Evolutionary conservation across 2,888 invertebrate genomes (phyloP).

Genomic region (Caenorhabditis sp.): DNA sequence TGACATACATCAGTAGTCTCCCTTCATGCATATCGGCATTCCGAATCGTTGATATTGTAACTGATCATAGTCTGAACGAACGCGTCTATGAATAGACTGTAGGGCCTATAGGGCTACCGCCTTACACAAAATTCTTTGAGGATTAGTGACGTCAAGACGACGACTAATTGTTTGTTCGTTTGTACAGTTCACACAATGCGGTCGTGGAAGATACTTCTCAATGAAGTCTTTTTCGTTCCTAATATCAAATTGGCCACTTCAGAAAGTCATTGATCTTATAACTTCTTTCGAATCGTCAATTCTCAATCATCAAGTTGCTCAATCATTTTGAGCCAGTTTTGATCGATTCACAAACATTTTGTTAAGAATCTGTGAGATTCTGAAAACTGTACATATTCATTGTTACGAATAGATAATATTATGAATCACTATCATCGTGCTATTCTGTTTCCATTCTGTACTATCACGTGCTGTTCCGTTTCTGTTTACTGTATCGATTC

Average conservation of each 20-base stretch:
- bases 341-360: too few species aligned
- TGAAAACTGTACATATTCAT: neutral
- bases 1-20: slow-evolving; percentile 21
- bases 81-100: slow-evolving; percentile 34
- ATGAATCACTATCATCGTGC: slow-evolving; percentile 22
- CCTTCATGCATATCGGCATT: neutral
- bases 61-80: slow-evolving; percentile 46
- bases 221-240: slow-evolving; percentile 26
- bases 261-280: slow-evolving; percentile 41
- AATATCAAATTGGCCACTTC: slow-evolving; percentile 22
- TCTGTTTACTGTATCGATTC: slow-evolving; percentile 1
- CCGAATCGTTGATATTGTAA: slow-evolving; percentile 24
- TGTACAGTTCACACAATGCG: slow-evolving; percentile 41
- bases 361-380: neutral
- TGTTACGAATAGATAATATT: neutral
- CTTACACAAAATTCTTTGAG: slow-evolving; percentile 32
- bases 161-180: slow-evolving; percentile 57
- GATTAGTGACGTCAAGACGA: slow-evolving; percentile 61
- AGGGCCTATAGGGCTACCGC: slow-evolving; percentile 24
- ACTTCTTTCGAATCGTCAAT: neutral
- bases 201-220: slow-evolving; percentile 48
- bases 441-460: slow-evolving; percentile 16
- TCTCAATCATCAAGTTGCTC: neutral
- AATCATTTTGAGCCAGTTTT: neutral
- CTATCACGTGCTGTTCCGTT: slow-evolving; percentile 17